Evolutionary conservation across 1,140 invertebrate genomes (phyloP).

Genomic region (Globodera ellingtonae): DNA sequence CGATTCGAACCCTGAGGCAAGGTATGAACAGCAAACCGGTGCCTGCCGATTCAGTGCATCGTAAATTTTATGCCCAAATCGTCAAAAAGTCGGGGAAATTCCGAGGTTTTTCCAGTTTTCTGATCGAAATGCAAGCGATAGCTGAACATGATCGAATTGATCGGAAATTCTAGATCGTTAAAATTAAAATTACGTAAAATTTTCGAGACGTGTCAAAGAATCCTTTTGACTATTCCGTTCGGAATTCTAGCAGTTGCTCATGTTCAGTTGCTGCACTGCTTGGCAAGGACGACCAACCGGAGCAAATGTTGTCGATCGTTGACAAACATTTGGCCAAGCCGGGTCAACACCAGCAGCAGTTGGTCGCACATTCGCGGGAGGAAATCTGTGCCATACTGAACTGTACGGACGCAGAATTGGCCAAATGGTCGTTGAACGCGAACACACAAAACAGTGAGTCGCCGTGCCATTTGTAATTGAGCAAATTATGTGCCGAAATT

Average conservation of each 20-base stretch:
- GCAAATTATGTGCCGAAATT: neutral
- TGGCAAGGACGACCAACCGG: slow-evolving; percentile 68
- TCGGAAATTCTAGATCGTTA: no score
- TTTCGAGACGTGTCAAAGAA: no score
- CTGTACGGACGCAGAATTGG: slow-evolving; percentile 73
- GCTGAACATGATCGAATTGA: no score
- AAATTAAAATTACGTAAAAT: no score
- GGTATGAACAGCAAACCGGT: slow-evolving; percentile 1
- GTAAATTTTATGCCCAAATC: no score
- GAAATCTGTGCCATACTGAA: slow-evolving; percentile 76
- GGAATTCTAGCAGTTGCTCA: slow-evolving; percentile 66
- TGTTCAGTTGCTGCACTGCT: slow-evolving; percentile 70
- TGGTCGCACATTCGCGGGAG: slow-evolving; percentile 68
- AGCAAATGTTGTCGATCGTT: slow-evolving; percentile 60
- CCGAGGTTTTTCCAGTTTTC: no score
- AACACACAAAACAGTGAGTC: slow-evolving; percentile 69
- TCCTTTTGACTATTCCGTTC: slow-evolving; percentile 42
- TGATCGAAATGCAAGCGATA: no score
- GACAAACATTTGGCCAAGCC: slow-evolving; percentile 31
- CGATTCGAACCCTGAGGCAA: slow-evolving; percentile 34
- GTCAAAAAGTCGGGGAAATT: no score
- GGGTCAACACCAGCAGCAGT: neutral
- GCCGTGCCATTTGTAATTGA: no score
- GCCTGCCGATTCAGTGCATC: no score
- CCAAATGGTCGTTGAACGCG: slow-evolving; percentile 72